These are phyloP conservation scores for Heloderma charlesbogerti DNA, from an alignment of 2,113 vertebrate genomes.

Conservation along the genomic window DNA sequence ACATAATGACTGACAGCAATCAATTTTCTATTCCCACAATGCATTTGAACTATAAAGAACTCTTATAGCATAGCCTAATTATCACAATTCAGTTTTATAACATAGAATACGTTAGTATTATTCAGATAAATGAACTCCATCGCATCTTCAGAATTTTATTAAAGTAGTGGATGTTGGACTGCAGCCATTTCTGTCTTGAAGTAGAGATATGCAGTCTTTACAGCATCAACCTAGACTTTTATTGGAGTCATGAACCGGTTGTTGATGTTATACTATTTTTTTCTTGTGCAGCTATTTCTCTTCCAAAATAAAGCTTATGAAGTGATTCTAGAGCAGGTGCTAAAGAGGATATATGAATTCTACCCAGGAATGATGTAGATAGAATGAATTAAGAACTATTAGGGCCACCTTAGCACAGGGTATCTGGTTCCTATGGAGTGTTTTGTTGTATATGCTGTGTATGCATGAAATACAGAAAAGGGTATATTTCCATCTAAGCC, in stretches of 20 bases:
- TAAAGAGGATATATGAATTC: not conserved
- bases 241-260: conserved; percentile 1
- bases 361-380: not conserved
- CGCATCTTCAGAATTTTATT: not conserved
- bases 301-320: not conserved
- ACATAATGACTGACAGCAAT: not conserved
- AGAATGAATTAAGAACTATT: not conserved
- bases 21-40: not conserved
- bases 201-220: not conserved
- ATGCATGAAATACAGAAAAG: not conserved
- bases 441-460: not conserved
- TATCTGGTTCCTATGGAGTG: not conserved
- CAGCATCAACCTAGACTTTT: not conserved
- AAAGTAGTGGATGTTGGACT: not conserved
- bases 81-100: not conserved
- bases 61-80: not conserved
- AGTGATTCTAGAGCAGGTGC: not conserved
- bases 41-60: not conserved
- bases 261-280: not conserved
- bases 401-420: not conserved
- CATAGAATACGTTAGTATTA: not conserved
- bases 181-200: not conserved
- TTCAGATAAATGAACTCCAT: not conserved
- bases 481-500: not conserved
- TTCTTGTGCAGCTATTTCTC: not conserved